Percentiles rank a stretch among this genome's conserved stretches.
Evolutionary conservation across 2,888 invertebrate species (phyloP).

Genomic region (Plebejus melissa): DNA sequence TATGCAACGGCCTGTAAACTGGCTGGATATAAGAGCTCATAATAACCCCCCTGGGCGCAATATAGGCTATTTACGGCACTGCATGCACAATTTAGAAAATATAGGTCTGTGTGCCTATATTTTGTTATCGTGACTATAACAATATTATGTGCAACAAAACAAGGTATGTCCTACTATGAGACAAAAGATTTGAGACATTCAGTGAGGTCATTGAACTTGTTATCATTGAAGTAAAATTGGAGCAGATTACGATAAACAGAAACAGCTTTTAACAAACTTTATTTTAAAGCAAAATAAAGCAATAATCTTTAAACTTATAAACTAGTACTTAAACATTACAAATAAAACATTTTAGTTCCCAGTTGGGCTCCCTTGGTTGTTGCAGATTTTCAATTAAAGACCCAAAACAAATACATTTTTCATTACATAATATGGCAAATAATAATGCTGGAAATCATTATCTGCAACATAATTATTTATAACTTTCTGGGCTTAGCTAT

Average conservation of each 20-base stretch:
- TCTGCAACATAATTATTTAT: not conserved
- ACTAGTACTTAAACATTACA: constrained; percentile 23
- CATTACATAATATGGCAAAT: not conserved
- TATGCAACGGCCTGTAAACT: too few relatives aligned
- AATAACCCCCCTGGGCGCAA: too few relatives aligned
- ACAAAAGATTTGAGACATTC: too few relatives aligned
- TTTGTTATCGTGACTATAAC: too few relatives aligned
- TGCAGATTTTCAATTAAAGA: not conserved
- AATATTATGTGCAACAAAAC: too few relatives aligned
- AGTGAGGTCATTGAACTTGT: not conserved
- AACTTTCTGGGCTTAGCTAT: not conserved
- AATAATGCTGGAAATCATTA: not conserved
- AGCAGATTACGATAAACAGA: not conserved
- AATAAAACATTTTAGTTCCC: not conserved
- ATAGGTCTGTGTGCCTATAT: too few relatives aligned
- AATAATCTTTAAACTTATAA: constrained; percentile 25
- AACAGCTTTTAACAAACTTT: constrained; percentile 28
- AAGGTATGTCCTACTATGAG: too few relatives aligned
- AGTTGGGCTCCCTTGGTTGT: not conserved
- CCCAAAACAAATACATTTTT: not conserved
- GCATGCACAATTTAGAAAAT: too few relatives aligned
- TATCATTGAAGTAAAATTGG: not conserved
- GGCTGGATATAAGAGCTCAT: too few relatives aligned
- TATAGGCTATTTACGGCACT: too few relatives aligned
- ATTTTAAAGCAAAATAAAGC: constrained; percentile 29